A percentile compares a stretch with the other conserved stretches of the same genome.
Conservation (phyloP, 2,113 vertebrate genomes). For the Heptranchias perlo region DNA sequence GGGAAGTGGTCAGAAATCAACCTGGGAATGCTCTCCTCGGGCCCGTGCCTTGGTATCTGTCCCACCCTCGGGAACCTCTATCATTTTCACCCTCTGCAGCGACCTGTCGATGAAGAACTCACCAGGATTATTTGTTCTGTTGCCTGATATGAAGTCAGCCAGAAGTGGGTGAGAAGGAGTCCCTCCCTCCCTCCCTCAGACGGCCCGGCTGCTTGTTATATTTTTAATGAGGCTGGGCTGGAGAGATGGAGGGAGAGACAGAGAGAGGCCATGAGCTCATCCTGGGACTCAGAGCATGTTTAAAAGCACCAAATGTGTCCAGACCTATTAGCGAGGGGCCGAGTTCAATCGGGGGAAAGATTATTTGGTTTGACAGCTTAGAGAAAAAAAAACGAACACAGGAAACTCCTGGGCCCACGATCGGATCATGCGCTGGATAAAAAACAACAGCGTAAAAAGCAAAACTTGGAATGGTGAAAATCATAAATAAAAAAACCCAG, state of each 20-base stretch:
- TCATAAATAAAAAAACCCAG: not conserved
- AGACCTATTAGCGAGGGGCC: not conserved
- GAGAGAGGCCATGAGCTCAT: slow-evolving; percentile 4
- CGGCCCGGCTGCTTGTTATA: not conserved
- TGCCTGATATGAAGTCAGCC: not conserved
- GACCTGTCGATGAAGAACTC: no score
- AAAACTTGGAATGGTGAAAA: not conserved
- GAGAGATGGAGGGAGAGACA: not conserved
- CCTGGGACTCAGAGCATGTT: not conserved
- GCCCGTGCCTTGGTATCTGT: no score
- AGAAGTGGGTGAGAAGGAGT: not conserved
- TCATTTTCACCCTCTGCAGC: no score
- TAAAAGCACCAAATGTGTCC: not conserved
- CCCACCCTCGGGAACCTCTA: no score
- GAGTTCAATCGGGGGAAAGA: not conserved
- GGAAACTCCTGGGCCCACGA: not conserved
- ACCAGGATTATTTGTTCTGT: no score
- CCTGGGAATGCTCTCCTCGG: no score
- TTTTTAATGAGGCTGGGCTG: not conserved
- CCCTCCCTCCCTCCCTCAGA: not conserved
- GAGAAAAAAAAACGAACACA: not conserved
- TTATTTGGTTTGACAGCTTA: not conserved
- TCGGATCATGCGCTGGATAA: not conserved
- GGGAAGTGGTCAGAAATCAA: not conserved
- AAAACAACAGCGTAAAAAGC: not conserved